A percentile compares a stretch with the other conserved stretches of the same genome.
Conservation (phyloP, 2,888 invertebrate species). For the Rhamnusium bicolor region DNA sequence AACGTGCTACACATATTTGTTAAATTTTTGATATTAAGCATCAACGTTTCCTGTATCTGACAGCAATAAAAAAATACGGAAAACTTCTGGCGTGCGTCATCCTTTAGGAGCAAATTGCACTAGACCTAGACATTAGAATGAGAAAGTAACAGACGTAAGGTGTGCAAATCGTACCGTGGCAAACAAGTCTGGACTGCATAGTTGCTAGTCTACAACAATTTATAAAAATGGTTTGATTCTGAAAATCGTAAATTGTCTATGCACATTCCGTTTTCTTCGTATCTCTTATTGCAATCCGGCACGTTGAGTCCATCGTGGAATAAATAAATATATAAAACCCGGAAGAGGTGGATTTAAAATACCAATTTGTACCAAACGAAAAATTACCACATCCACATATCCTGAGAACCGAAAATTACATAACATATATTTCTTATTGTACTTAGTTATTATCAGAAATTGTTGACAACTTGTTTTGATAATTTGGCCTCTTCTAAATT, state of each 20-base stretch:
- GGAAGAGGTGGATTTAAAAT: not conserved
- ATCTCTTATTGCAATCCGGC: conserved; percentile 7
- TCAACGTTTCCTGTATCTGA: no score
- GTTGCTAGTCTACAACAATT: conserved; percentile 39
- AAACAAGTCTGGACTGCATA: conserved; percentile 49
- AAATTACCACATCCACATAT: no score
- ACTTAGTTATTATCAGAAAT: no score
- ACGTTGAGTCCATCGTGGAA: not conserved
- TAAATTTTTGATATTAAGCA: no score
- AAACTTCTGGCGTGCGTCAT: conserved; percentile 38
- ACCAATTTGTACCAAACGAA: no score
- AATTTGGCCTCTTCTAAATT: no score
- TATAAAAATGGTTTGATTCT: conserved; percentile 35
- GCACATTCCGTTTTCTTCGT: conserved; percentile 25
- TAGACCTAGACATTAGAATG: conserved; percentile 62
- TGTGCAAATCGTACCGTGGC: conserved; percentile 39
- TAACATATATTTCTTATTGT: no score
- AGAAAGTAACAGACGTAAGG: conserved; percentile 44
- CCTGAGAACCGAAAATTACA: no score
- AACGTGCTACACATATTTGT: no score
- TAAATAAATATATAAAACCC: not conserved
- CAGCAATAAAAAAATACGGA: not conserved
- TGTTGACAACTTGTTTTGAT: no score
- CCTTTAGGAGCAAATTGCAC: conserved; percentile 53
- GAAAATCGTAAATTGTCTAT: conserved; percentile 37